Conservation (phyloP, 2,113 vertebrate genomes). For the Donacobius atricapilla region DNA sequence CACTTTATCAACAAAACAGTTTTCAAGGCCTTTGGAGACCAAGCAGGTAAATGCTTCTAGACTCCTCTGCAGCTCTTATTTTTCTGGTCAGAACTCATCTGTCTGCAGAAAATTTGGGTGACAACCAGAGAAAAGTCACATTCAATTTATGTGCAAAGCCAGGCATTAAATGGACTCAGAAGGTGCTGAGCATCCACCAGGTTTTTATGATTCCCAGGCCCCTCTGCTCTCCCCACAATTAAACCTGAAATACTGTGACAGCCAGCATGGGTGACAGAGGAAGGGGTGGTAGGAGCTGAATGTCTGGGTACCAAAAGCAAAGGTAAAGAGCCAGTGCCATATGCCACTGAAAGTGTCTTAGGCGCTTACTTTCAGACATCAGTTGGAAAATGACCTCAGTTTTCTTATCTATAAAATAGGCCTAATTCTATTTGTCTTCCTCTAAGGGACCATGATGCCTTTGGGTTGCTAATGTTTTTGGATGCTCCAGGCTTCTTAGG, state of each 20-base stretch:
- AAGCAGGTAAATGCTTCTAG: neutral
- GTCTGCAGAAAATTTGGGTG: neutral
- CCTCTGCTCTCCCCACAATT: neutral
- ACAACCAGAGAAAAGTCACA: conserved; percentile 24
- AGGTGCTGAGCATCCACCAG: neutral
- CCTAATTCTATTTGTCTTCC: neutral
- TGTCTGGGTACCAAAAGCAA: neutral
- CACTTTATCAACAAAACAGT: neutral
- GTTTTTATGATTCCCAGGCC: neutral
- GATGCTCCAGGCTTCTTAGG: neutral
- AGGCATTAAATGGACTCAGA: neutral
- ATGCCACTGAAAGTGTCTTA: neutral
- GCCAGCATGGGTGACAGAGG: neutral
- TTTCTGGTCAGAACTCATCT: neutral
- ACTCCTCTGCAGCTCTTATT: neutral
- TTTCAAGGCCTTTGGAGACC: neutral
- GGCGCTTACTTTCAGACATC: neutral
- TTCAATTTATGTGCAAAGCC: neutral
- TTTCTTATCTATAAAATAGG: neutral
- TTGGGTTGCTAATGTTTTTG: neutral
- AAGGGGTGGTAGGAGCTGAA: neutral
- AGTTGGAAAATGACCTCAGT: neutral
- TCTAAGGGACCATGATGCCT: neutral
- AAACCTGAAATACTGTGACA: conserved; percentile 9
- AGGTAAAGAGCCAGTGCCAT: neutral